These are phyloP conservation scores for Halcyon chelicuti DNA, from an alignment of 2,797 vertebrate species.

Conservation along the genomic window DNA sequence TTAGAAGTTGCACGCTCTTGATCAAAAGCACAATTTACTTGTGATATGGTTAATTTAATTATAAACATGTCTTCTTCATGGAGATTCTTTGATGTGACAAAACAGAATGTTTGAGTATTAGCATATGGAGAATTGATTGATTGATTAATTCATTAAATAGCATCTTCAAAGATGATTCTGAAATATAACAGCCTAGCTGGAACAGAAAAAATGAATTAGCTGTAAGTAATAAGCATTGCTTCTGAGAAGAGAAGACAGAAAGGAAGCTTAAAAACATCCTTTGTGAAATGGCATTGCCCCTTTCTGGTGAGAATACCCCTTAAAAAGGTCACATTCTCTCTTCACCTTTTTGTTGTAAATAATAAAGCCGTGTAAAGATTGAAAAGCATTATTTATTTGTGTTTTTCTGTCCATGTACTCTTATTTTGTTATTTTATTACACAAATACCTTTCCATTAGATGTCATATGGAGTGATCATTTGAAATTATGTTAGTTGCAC, in stretches of 20 bases:
- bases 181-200: neutral
- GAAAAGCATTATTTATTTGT: neutral
- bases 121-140: constrained; percentile 67
- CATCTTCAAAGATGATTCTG: constrained; percentile 53
- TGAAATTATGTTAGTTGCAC: neutral
- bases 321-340: neutral
- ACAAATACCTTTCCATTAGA: neutral
- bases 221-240: neutral
- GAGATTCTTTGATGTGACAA: constrained; percentile 67
- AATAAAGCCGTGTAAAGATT: neutral
- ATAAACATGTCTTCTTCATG: constrained; percentile 16
- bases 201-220: neutral
- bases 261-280: neutral
- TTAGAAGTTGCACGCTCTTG: constrained; percentile 44
- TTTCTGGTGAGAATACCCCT: neutral
- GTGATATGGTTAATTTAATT: constrained; percentile 64
- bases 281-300: neutral
- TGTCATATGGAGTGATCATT: neutral
- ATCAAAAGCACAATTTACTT: constrained; percentile 66
- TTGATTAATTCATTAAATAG: constrained; percentile 67
- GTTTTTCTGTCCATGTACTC: neutral
- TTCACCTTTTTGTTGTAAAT: neutral
- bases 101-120: constrained; percentile 51
- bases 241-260: neutral
- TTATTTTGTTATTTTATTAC: neutral